Percentiles rank a stretch among this genome's conserved stretches.
Evolutionary conservation across 2,888 invertebrate species (phyloP).

Genomic region (Ametastegia equiseti): DNA sequence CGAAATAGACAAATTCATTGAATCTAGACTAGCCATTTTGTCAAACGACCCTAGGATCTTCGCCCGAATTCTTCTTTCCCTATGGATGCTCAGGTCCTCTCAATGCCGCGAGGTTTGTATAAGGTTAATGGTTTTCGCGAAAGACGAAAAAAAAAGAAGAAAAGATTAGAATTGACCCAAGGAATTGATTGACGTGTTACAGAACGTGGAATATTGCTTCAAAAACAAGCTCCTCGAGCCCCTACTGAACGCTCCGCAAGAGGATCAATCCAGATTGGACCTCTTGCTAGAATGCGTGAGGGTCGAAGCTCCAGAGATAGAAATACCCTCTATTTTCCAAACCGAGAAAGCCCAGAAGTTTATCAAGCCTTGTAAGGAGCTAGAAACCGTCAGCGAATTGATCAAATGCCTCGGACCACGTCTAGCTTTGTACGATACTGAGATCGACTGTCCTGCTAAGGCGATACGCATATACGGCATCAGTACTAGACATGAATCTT

Average conservation of each 20-base stretch:
- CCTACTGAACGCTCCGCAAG: conserved; percentile 51
- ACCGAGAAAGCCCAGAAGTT: conserved; percentile 47
- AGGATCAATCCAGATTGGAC: conserved; percentile 66
- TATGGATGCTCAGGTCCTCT: conserved; percentile 74
- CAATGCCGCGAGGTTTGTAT: conserved; percentile 61
- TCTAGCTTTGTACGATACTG: conserved; percentile 63
- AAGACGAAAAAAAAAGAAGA: background rate
- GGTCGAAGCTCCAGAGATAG: conserved; percentile 71
- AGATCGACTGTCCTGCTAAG: conserved; percentile 59
- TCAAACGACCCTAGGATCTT: conserved; percentile 64
- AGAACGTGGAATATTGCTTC: conserved; percentile 50
- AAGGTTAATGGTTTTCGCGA: background rate
- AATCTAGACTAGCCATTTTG: conserved; percentile 58
- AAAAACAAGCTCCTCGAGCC: conserved; percentile 39
- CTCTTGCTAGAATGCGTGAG: conserved; percentile 72
- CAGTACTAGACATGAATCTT: conserved; percentile 51
- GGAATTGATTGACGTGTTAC: background rate
- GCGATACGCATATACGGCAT: conserved; percentile 58
- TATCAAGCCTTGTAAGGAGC: conserved; percentile 62
- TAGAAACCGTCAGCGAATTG: conserved; percentile 67
- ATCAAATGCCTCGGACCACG: conserved; percentile 61
- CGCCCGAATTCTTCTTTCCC: conserved; percentile 70
- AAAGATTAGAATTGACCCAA: background rate
- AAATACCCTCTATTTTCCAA: conserved; percentile 64
- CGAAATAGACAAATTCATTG: conserved; percentile 49